Conservation (phyloP, 2,888 invertebrate species). For the Subacronicta megacephala region DNA sequence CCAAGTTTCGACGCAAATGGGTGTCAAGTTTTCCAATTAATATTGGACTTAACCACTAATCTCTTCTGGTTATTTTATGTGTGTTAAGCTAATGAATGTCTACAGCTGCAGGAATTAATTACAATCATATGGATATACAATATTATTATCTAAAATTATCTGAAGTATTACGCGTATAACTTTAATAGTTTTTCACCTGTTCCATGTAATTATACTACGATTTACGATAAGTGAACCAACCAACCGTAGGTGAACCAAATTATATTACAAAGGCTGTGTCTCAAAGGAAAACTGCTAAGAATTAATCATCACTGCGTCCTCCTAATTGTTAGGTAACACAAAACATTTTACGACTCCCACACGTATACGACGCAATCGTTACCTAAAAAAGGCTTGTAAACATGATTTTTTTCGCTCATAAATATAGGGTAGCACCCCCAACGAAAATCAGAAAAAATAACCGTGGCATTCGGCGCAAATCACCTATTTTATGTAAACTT, state of each 20-base stretch:
- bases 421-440: conserved; percentile 79
- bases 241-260: background rate
- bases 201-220: background rate
- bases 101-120: conserved; percentile 51
- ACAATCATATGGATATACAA: too few relatives aligned
- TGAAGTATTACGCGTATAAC: conserved; percentile 8
- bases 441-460: conserved; percentile 76
- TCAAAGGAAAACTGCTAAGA: conserved; percentile 57
- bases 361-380: conserved; percentile 46
- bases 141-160: conserved; percentile 42
- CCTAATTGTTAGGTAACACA: conserved; percentile 76
- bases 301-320: conserved; percentile 67
- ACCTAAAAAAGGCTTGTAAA: conserved; percentile 81
- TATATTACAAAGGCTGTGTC: background rate
- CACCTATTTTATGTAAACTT: conserved; percentile 89
- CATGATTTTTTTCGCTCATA: conserved; percentile 78
- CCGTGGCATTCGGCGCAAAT: conserved; percentile 84
- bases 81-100: conserved; percentile 39
- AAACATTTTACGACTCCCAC: conserved; percentile 78
- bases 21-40: conserved; percentile 72
- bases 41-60: conserved; percentile 60
- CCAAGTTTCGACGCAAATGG: conserved; percentile 64
- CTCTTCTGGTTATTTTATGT: conserved; percentile 50
- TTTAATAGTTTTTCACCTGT: conserved; percentile 24
- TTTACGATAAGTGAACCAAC: too few relatives aligned